A percentile compares a stretch with the other conserved stretches of the same genome.
Evolutionary conservation across 2,113 vertebrate species (phyloP).

Genomic region (rat (Rattus norvegicus)): GRCr8 NC_086023.1:166252001-166252500

Average conservation of each 20-base stretch:
- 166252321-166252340: background rate
- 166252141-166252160: background rate
- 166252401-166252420: constrained; percentile 85
- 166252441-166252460: constrained; percentile 86
- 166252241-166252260: constrained; percentile 1
- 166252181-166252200: constrained; percentile 20
- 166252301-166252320: constrained; percentile 17
- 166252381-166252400: constrained; percentile 82
- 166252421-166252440: constrained; percentile 87
- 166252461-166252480: constrained; percentile 87
- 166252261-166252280: background rate
- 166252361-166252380: accelerated
- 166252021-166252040: background rate
- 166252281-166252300: background rate
- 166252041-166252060: accelerated
- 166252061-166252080: background rate
- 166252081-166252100: background rate
- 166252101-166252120: background rate
- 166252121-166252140: background rate
- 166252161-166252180: background rate
- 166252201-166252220: background rate
- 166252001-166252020: background rate
- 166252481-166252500: constrained; percentile 92
- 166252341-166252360: accelerated
- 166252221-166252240: background rate